Evolutionary conservation across 2,113 vertebrate species (phyloP).

Genomic region (Pituophis catenifer): DNA sequence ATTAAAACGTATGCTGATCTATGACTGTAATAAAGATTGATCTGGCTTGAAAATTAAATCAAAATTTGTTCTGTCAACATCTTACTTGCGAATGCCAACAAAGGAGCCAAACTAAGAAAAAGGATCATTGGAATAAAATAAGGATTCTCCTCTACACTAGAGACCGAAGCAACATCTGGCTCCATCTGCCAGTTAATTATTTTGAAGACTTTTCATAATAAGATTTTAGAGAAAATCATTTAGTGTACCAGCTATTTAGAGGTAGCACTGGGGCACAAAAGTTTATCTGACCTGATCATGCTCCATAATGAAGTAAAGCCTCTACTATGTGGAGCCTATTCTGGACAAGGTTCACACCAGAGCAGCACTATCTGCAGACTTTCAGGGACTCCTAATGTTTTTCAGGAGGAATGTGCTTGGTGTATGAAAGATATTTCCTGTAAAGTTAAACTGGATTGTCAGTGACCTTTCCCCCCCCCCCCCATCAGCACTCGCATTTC

Average conservation of each 20-base stretch:
- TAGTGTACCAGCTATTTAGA: not conserved
- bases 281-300: not conserved
- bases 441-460: not conserved
- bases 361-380: not conserved
- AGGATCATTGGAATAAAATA: not conserved
- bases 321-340: not conserved
- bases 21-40: not conserved
- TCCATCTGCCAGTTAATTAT: slow-evolving; percentile 5
- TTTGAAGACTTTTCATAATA: not conserved
- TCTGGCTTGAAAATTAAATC: not conserved
- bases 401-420: not conserved
- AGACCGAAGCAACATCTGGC: not conserved
- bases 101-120: not conserved
- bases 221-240: not conserved
- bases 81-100: not conserved
- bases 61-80: not conserved
- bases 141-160: not conserved
- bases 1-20: not conserved
- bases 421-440: not conserved
- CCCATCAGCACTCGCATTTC: not conserved
- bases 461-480: rapidly evolving
- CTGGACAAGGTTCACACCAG: not conserved
- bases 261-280: not conserved
- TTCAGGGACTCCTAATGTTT: not conserved
- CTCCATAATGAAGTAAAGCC: not conserved